Evolutionary conservation across 1,140 invertebrate genomes (phyloP), one percentile per base, ranked within the genome.

Genomic region (Condylostylus longicornis): DNA sequence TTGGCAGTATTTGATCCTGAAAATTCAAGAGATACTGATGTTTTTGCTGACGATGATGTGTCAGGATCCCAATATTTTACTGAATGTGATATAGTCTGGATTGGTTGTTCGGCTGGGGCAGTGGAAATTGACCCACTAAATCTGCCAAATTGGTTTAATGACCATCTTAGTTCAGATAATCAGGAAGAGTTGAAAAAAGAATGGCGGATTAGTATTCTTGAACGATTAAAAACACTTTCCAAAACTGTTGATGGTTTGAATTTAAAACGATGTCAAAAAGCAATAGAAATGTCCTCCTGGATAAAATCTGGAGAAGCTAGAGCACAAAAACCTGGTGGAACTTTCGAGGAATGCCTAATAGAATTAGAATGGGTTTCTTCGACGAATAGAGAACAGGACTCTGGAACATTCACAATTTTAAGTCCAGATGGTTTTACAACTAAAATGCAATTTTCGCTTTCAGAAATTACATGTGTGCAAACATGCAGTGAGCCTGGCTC

Each of bases 221-320:
- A 77, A 30, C 70, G 74, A 50, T 61, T 88, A 22, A 74, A 74
- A 58, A 61, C 54, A 14, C 65, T 80, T 50, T 54, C 51, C 18
- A 44, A 58, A 0, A 42, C 15, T n/a, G 47, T 56, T 1, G 47
- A 45, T 20, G 41, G 49, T 10, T 64, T 71, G 47, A 67, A 75
- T 48, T 63, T 72, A 36, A 60, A 68, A 13, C 60, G 66, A 28
- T 82, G 74, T 59, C 75, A 78, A 53, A 69, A 74, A 49, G 83
- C 82, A 12, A 68, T 86, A 29, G 82, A 87, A 64, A 79, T 77
- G 48, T 78, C 77, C 17, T 83, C 81, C 0, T 88, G 83, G 81
- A 70, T 82, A 0, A 82, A 85, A 50, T 78, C 74, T 42, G 78
- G 77, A 17, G 75, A 82, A 50, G 79, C 79, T 5, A 71, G 78